Evolutionary conservation across 2,797 vertebrate species (phyloP), one percentile per base, ranked within the genome.

Genomic region (Rhinophrynus dorsalis): DNA sequence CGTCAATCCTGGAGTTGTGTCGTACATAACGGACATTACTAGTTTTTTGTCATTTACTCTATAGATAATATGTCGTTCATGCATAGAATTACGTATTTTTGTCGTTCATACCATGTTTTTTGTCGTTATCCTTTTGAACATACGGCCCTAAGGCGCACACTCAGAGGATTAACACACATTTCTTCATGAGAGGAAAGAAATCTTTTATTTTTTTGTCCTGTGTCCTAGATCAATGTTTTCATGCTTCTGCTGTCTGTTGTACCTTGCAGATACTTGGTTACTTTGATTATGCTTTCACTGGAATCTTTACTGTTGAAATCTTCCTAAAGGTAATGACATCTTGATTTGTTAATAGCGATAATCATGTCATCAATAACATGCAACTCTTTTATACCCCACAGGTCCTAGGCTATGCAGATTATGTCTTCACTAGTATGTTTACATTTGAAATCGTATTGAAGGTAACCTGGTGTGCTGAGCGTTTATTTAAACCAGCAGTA

Each of bases 301-400:
- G 97, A 90, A 98, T 99, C 95, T 99, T 99, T 96, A 98, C 97
- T 86, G 96, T 99, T 92, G 97, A 99, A 94, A 99, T 99, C 94
- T 92, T 98, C 85, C 87, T 99, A 84, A 99, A 99, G 97, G 97
- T 99, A 99, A 93, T 84, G 81, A 76, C 77, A 65, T 90, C 90
- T 91, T 91, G 87, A 85, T 89, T 88, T 88, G 76, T 89, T 87
- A 83, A 85, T 87, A 76, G 75, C 82, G 80, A 84, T 87, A 76
- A 77, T 88, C 88, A 82, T 82, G 79, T 82, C 88, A 89, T 85
- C 90, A 92, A 82, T 98, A 95, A 97, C 80, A 77, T 85, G 77
- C 92, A 88, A 84, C 86, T 92, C 85, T 99, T 87, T 83, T 88
- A 95, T 96, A 85, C 93, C 91, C 93, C 94, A 86, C 93, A 98